Percentiles rank a stretch among this genome's conserved stretches.
phyloP scores from a whole-genome alignment of 2,113 vertebrate species.

The Brachyhypopomus occidentalis region DNA sequence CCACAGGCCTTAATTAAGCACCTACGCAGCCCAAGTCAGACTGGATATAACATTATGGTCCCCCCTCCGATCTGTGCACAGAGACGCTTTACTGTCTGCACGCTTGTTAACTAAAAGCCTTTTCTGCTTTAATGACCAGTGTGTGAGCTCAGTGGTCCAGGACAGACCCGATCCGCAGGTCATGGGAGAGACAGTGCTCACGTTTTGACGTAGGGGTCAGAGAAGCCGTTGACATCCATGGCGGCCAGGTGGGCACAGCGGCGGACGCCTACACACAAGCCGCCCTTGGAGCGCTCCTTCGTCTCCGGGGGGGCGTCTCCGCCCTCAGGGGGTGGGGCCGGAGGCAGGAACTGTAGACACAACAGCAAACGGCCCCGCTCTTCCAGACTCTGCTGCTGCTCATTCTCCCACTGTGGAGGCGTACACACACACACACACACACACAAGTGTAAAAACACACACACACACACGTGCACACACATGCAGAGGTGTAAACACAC shows the following conservation, averaged over 20 bases:
- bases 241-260: constrained; percentile 88
- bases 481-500: too few relatives aligned
- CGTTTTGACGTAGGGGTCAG: constrained; percentile 90
- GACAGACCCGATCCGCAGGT: too few relatives aligned
- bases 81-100: too few relatives aligned
- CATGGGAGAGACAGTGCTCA: constrained; percentile 59
- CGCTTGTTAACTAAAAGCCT: too few relatives aligned
- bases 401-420: constrained; percentile 78
- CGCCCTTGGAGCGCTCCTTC: constrained; percentile 80
- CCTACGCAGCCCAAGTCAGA: too few relatives aligned
- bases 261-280: constrained; percentile 83
- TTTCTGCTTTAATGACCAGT: too few relatives aligned
- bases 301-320: constrained; percentile 58
- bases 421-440: constrained; percentile 16
- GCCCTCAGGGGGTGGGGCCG: constrained; percentile 48
- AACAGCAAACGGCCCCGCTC: constrained; percentile 85
- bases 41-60: too few relatives aligned
- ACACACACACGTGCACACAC: neutral
- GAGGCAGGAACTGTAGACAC: constrained; percentile 78
- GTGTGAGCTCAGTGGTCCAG: too few relatives aligned
- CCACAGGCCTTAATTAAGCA: neutral
- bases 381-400: constrained; percentile 81
- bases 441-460: constrained; percentile 2
- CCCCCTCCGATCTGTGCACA: too few relatives aligned
- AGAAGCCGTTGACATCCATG: constrained; percentile 90